A percentile compares a stretch with the other conserved stretches of the same genome.
These are phyloP conservation scores for Cyanoramphus novaezelandiae DNA, from an alignment of 2,113 vertebrate genomes.

Conservation along the genomic window DNA sequence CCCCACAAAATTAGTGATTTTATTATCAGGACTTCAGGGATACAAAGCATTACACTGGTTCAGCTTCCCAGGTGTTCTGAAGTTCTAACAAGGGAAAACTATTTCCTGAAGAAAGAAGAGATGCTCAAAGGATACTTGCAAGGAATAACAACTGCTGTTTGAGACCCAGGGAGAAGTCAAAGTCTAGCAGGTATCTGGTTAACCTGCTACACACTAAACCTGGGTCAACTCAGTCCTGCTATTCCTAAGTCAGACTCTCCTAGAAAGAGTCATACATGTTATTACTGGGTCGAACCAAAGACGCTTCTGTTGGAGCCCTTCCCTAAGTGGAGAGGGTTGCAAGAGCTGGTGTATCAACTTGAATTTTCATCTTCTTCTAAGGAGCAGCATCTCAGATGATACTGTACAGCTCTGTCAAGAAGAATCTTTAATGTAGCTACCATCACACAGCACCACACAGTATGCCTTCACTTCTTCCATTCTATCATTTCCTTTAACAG, in stretches of 20 bases:
- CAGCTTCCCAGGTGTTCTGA: not conserved
- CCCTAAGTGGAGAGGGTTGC: not conserved
- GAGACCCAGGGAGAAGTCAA: not conserved
- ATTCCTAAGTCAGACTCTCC: not conserved
- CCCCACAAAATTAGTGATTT: not conserved
- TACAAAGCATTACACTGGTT: not conserved
- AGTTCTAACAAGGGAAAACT: not conserved
- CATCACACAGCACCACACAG: not conserved
- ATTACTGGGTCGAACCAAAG: not conserved
- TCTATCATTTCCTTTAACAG: conserved; percentile 57
- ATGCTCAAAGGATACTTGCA: not conserved
- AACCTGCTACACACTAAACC: not conserved
- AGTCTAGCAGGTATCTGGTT: not conserved
- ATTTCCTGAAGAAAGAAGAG: not conserved
- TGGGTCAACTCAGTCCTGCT: not conserved
- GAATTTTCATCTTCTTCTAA: not conserved
- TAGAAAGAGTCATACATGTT: not conserved
- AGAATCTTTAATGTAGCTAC: conserved; percentile 33
- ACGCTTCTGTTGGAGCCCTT: not conserved
- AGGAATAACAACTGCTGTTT: not conserved
- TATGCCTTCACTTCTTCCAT: conserved; percentile 42
- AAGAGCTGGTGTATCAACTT: not conserved
- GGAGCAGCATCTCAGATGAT: not conserved
- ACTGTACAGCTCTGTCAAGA: not conserved
- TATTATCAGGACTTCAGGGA: not conserved